Percentiles rank a stretch among this genome's conserved stretches.
Conservation (phyloP, 2,113 vertebrate species). For the Megalops atlanticus region DNA sequence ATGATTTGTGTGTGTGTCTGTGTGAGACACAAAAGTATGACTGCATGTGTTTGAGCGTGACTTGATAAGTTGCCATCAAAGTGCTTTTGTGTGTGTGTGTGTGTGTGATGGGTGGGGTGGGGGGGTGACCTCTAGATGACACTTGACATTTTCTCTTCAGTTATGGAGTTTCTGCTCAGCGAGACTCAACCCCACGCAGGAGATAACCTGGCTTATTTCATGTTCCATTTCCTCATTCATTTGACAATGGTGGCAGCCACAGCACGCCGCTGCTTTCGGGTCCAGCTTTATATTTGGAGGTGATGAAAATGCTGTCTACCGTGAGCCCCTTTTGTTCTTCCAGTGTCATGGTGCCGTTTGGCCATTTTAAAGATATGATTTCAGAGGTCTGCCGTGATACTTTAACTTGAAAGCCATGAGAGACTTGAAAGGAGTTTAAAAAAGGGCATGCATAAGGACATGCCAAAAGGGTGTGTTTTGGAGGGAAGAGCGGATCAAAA, state of each 20-base stretch:
- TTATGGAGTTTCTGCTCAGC: neutral
- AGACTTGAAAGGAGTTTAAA: conserved; percentile 24
- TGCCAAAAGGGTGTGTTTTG: conserved; percentile 21
- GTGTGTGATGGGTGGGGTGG: neutral
- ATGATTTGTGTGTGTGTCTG: conserved; percentile 18
- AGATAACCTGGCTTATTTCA: neutral
- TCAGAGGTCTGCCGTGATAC: conserved; percentile 17
- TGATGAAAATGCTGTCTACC: neutral
- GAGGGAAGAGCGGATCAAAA: neutral
- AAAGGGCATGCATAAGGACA: conserved; percentile 12
- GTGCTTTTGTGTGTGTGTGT: neutral
- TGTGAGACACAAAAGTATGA: too few relatives aligned
- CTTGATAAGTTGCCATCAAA: neutral
- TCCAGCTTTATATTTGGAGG: neutral
- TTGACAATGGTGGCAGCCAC: neutral
- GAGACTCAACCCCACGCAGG: neutral
- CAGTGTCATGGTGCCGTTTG: neutral
- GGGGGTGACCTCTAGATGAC: neutral
- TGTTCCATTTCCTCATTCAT: neutral
- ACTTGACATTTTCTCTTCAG: conserved; percentile 10
- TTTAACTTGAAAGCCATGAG: conserved; percentile 8
- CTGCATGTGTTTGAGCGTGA: conserved; percentile 24
- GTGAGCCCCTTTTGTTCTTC: neutral
- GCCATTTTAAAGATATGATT: conserved; percentile 2
- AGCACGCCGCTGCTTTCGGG: neutral